These are phyloP conservation scores for Rafetus swinhoei DNA, from an alignment of 2,113 vertebrate genomes.

Conservation along the genomic window DNA sequence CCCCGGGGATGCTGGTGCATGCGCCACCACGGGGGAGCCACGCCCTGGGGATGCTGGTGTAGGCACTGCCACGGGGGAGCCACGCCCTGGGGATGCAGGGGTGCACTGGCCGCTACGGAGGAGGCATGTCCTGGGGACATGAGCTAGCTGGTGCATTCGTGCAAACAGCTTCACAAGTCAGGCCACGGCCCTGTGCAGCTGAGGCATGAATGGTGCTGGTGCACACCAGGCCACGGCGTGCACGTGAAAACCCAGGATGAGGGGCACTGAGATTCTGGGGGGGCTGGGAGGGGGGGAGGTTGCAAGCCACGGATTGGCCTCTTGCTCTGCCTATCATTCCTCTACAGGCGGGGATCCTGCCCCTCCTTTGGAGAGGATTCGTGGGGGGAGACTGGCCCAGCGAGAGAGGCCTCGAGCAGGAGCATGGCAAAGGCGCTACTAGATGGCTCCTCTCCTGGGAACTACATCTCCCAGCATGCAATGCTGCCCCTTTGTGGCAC, in stretches of 20 bases:
- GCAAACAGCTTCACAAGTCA: not conserved
- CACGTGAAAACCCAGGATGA: not conserved
- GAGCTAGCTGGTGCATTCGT: not conserved
- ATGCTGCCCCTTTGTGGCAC: too few species aligned
- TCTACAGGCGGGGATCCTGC: not conserved
- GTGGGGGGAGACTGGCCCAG: not conserved
- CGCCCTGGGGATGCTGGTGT: too few species aligned
- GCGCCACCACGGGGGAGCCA: too few species aligned
- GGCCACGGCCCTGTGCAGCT: too few species aligned
- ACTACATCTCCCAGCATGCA: not conserved
- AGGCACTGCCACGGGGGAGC: too few species aligned
- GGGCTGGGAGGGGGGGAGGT: too few species aligned
- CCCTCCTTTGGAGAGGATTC: not conserved
- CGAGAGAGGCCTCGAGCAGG: not conserved
- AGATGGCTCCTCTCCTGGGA: fast-evolving
- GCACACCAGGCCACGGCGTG: not conserved
- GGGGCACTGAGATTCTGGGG: too few species aligned
- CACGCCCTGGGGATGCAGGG: not conserved
- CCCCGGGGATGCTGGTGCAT: not conserved
- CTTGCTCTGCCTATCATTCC: not conserved
- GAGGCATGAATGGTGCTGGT: not conserved
- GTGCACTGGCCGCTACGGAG: not conserved
- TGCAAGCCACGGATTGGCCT: not conserved
- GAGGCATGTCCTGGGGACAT: not conserved
- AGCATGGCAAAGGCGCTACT: not conserved